A percentile compares a stretch with the other conserved stretches of the same genome.
Evolutionary conservation across 2,888 invertebrate genomes (phyloP).

Genomic region (Ophion slaviceki): DNA sequence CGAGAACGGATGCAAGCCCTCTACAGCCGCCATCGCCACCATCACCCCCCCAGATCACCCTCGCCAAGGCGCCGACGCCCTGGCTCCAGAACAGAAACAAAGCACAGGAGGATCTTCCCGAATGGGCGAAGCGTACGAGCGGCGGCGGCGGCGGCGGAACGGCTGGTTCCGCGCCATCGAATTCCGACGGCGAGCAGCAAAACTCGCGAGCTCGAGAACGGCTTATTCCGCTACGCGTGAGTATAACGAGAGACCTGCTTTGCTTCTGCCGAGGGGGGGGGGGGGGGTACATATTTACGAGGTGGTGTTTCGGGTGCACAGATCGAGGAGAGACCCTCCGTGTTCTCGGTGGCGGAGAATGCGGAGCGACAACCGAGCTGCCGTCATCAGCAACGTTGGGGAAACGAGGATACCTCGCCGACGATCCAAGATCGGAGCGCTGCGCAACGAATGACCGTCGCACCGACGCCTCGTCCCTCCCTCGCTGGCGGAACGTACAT

Average conservation of each 20-base stretch:
- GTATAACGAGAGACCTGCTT: slow-evolving; percentile 36
- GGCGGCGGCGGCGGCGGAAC: slow-evolving; percentile 76
- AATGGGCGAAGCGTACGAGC: slow-evolving; percentile 83
- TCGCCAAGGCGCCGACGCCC: slow-evolving; percentile 87
- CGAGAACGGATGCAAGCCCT: slow-evolving; percentile 71
- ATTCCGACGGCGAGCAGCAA: slow-evolving; percentile 62
- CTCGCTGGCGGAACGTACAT: slow-evolving; percentile 84
- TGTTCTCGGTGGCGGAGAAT: slow-evolving; percentile 78
- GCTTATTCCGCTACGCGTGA: slow-evolving; percentile 76
- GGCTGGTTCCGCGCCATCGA: slow-evolving; percentile 67
- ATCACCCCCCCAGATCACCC: slow-evolving; percentile 81
- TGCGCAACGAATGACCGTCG: slow-evolving; percentile 56
- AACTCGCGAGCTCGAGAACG: slow-evolving; percentile 72
- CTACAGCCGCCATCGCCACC: slow-evolving; percentile 76
- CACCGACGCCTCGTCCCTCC: slow-evolving; percentile 45
- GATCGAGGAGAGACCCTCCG: slow-evolving; percentile 82
- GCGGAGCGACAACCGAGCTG: slow-evolving; percentile 75
- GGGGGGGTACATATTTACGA: background rate
- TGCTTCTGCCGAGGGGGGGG: background rate
- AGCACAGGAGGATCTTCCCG: slow-evolving; percentile 84
- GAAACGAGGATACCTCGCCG: slow-evolving; percentile 71
- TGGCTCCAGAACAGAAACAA: slow-evolving; percentile 84
- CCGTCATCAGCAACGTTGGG: slow-evolving; percentile 81
- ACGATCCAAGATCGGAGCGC: background rate
- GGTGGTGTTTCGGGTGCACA: slow-evolving; percentile 51